These are phyloP conservation scores for Protobothrops flavoviridis DNA, from an alignment of 2,113 vertebrate species.

Conservation along the genomic window DNA sequence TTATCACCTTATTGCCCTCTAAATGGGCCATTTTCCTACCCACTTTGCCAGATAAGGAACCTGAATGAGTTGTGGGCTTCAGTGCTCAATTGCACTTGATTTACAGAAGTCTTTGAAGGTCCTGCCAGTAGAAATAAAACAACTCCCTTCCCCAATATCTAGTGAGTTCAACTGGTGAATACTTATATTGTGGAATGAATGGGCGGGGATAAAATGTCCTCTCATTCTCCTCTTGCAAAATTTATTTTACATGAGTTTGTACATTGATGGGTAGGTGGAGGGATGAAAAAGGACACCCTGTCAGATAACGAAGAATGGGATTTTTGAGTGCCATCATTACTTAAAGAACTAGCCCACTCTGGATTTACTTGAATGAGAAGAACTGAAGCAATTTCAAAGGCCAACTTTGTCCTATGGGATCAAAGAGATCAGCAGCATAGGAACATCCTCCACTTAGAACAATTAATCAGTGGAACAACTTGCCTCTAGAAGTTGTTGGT, in stretches of 20 bases:
- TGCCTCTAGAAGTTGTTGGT: not conserved
- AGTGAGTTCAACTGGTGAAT: not conserved
- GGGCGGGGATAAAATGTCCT: not conserved
- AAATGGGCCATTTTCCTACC: not conserved
- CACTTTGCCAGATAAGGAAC: not conserved
- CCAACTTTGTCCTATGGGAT: not conserved
- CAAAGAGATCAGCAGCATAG: not conserved
- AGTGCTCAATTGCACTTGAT: not conserved
- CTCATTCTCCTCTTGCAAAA: not conserved
- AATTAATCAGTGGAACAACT: not conserved
- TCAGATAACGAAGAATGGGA: not conserved
- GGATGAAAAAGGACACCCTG: not conserved
- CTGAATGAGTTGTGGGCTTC: not conserved
- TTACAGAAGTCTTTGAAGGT: not conserved
- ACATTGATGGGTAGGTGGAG: not conserved
- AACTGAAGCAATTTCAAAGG: not conserved
- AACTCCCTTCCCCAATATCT: not conserved
- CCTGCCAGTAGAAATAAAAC: not conserved
- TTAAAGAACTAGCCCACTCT: not conserved
- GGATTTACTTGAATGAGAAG: not conserved
- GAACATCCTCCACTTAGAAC: not conserved
- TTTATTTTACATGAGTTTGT: not conserved
- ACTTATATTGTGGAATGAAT: not conserved
- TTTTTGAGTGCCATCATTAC: not conserved
- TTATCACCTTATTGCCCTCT: not conserved